Conservation (phyloP, 2,797 vertebrate species). For the Crypturellus tataupa region DNA sequence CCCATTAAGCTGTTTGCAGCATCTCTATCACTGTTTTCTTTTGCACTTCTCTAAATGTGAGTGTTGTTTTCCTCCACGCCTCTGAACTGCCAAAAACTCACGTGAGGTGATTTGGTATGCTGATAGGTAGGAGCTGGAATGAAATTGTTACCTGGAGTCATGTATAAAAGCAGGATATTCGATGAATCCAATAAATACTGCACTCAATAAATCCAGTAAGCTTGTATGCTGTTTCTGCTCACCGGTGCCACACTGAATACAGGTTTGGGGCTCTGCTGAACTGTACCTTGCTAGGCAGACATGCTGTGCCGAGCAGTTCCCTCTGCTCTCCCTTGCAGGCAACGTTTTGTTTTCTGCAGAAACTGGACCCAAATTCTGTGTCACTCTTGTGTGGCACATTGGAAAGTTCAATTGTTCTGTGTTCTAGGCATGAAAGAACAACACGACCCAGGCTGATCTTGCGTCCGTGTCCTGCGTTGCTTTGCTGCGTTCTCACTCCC, state of each 20-base stretch:
- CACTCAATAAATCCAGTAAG: background rate
- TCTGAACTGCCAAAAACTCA: background rate
- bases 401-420: background rate
- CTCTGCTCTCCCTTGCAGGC: rapidly evolving
- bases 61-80: background rate
- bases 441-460: background rate
- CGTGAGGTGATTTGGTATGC: background rate
- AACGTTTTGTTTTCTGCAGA: background rate
- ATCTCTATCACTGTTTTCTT: background rate
- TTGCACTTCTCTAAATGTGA: rapidly evolving
- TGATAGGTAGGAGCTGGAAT: background rate
- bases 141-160: background rate
- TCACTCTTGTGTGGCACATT: background rate
- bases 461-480: background rate
- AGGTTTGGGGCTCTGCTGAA: background rate
- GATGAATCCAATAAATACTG: background rate
- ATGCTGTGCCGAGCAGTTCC: rapidly evolving
- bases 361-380: background rate
- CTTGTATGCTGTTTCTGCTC: background rate
- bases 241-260: background rate
- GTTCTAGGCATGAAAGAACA: background rate
- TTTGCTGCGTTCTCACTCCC: background rate
- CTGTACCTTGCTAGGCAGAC: background rate
- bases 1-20: background rate
- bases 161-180: background rate